Base-by-base conservation (phyloP, 1,140 invertebrate species). In the Sitodiplosis mosellana region DNA sequence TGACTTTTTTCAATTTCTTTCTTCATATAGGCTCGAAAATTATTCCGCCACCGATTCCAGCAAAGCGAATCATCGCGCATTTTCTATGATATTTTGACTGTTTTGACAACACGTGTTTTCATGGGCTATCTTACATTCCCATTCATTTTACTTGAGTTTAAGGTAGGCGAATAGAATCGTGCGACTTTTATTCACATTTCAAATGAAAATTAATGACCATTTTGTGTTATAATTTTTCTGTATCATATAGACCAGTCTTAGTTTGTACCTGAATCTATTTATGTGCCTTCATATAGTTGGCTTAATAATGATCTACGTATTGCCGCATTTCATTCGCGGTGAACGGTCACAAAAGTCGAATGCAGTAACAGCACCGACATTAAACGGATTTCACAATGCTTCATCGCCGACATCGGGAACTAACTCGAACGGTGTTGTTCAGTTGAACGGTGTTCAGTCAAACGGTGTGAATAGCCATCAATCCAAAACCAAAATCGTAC, bases 61-160 rank as follows among this genome's bases (percentile, higher is more conserved):
- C 52, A 57, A 48, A 64, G 61, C 33, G 57, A 58, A 69, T 66
- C 54, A 75, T 76, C 55, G 60, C 63, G 55, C 61, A 69, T 53
- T 46, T 70, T 86, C 52, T 93, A 93, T 61, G 83, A 92, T 63
- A 61, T 76, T 37, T 46, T 86, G 34, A 84, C 87, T 22, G 81
- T 86, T 56, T 55, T 83, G 20, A 69, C 75, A 8, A 91, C 87
- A n/a, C 73, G 86, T 54, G 57, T 93, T 20, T 69, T 80, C 42
- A 77, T 94, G 72, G 78, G 81, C 20, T 95, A 94, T 59, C 73
- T 84, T 21, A 85, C 84, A 18, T 87, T 89, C 56, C 83, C 85
- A 52, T 94, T 95, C 65, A 74, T 94, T 47, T 58, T 93, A n/a
- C 70, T 93, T 50, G 85, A 93, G 59, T 80, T 92, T 48, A 66